Percentiles rank a stretch among this genome's conserved stretches.
These are phyloP conservation scores for Mormoops blainvillei DNA, from an alignment of 2,113 vertebrate species.

Conservation along the genomic window DNA sequence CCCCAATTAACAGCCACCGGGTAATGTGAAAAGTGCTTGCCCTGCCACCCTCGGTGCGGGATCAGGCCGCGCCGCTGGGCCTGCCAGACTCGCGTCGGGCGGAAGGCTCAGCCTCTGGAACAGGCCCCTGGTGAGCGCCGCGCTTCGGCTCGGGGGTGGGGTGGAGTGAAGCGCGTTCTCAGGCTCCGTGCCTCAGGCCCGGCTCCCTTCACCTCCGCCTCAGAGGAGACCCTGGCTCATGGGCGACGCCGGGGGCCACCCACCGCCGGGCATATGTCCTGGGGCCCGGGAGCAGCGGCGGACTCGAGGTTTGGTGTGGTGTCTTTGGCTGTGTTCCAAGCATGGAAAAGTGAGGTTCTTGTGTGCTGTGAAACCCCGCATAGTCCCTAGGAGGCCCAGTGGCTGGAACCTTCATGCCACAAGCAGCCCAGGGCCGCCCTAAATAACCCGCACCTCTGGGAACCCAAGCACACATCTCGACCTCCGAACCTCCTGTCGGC, in stretches of 20 bases:
- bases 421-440: neutral
- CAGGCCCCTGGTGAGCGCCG: constrained; percentile 18
- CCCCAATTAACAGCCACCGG: constrained; percentile 78
- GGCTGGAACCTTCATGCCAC: neutral
- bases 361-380: neutral
- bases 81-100: constrained; percentile 76
- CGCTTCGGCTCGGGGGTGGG: neutral
- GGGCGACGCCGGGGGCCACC: neutral
- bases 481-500: neutral
- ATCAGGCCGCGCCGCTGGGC: constrained; percentile 68
- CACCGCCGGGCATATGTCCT: neutral
- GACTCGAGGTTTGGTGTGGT: neutral
- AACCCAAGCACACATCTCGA: neutral
- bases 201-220: neutral
- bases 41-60: constrained; percentile 68
- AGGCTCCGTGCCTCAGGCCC: neutral
- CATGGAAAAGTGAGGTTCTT: neutral
- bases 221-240: neutral
- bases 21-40: constrained; percentile 78
- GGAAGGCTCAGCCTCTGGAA: constrained; percentile 70
- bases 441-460: neutral
- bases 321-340: constrained; percentile 26
- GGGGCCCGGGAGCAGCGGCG: neutral
- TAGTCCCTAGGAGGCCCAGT: neutral
- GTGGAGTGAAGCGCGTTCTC: neutral